Percentiles rank a stretch among this genome's conserved stretches.
Conservation (phyloP, 35 echinoderm and acorn worm genomes). For the Ptychodera flava region DNA sequence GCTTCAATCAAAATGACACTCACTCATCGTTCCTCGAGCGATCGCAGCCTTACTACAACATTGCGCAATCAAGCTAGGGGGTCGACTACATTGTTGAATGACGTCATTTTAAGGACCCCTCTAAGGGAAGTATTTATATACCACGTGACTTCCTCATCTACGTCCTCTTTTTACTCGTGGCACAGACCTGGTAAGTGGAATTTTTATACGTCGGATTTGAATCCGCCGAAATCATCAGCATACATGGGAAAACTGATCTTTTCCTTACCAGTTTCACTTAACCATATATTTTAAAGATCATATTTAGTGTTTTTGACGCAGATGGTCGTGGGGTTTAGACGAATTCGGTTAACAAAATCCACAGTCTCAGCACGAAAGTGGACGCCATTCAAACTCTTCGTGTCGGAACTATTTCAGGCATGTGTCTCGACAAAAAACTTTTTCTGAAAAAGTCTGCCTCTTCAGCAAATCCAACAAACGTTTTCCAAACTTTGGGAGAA, state of each 20-base stretch:
- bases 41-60: too few species aligned
- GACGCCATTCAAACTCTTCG: background rate
- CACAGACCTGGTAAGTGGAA: background rate
- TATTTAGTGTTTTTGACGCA: background rate
- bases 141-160: background rate
- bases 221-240: background rate
- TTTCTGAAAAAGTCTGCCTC: background rate
- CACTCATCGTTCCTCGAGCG: too few species aligned
- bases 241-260: background rate
- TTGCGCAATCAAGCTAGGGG: background rate
- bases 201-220: background rate
- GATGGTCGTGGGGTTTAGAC: background rate
- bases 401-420: too few species aligned
- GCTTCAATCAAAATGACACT: too few species aligned
- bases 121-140: background rate
- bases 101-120: constrained; percentile 10
- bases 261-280: background rate
- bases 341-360: background rate
- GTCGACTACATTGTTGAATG: background rate
- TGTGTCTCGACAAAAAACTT: background rate
- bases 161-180: constrained; percentile 17
- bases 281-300: background rate
- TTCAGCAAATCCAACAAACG: too few species aligned
- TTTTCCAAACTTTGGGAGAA: too few species aligned
- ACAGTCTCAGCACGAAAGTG: background rate